A percentile compares a stretch with the other conserved stretches of the same genome.
Conservation (phyloP, 2,888 invertebrate genomes). For the Lasioglossum vierecki region DNA sequence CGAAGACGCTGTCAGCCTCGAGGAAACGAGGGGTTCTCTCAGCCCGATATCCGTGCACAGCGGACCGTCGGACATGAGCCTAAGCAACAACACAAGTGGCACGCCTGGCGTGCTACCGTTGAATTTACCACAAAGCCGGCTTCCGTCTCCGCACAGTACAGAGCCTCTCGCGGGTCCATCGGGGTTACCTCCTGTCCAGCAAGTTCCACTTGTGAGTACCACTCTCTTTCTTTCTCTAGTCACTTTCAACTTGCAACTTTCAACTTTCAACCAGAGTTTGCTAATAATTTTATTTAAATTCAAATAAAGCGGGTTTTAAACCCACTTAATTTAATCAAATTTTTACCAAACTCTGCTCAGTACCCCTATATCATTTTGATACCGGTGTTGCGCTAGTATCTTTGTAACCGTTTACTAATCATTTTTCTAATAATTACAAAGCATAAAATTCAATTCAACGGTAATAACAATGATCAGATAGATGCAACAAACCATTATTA, state of each 20-base stretch:
- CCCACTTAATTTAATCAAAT: too few species aligned
- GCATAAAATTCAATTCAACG: neutral
- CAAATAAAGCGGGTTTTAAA: too few species aligned
- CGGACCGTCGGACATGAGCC: slow-evolving; percentile 86
- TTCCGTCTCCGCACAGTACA: slow-evolving; percentile 88
- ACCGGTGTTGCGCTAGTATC: too few species aligned
- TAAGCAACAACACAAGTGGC: slow-evolving; percentile 85
- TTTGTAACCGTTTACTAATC: too few species aligned
- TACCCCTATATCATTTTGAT: neutral
- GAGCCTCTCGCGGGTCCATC: slow-evolving; percentile 93
- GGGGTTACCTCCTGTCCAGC: slow-evolving; percentile 93
- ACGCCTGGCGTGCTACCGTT: slow-evolving; percentile 77
- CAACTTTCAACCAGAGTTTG: neutral
- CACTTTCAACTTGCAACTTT: neutral
- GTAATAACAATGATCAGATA: neutral
- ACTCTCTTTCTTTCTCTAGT: neutral
- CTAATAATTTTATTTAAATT: too few species aligned
- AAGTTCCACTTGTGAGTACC: slow-evolving; percentile 92
- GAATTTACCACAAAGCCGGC: slow-evolving; percentile 80
- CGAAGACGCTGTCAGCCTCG: slow-evolving; percentile 80
- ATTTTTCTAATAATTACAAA: too few species aligned
- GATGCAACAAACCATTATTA: neutral
- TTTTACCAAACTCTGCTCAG: neutral
- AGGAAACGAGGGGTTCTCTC: slow-evolving; percentile 81
- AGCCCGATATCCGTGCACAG: slow-evolving; percentile 84